These are phyloP conservation scores for Caenorhabditis brenneri DNA, from an alignment of 1,140 invertebrate species.

Conservation along the genomic window DNA sequence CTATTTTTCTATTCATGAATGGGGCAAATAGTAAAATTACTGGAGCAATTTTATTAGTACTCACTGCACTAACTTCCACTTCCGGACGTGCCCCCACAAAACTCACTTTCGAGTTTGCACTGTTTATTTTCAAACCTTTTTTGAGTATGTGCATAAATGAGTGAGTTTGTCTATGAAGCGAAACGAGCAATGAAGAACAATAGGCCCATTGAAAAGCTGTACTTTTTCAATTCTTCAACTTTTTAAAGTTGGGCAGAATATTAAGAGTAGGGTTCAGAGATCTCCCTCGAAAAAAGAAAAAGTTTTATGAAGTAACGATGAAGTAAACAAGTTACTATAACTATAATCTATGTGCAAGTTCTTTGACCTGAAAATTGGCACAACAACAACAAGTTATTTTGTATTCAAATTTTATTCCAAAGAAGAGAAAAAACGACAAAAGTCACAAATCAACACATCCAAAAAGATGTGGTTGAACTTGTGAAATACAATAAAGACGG, in stretches of 20 bases:
- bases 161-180: neutral
- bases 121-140: constrained; percentile 26
- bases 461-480: constrained; percentile 13
- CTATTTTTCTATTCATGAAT: constrained; percentile 22
- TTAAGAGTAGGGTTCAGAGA: neutral
- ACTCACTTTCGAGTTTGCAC: neutral
- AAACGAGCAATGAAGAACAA: constrained; percentile 1
- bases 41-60: constrained; percentile 33
- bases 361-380: neutral
- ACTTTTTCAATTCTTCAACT: neutral
- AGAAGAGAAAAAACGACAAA: neutral
- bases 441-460: constrained; percentile 11
- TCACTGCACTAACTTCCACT: neutral
- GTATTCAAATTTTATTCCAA: constrained; percentile 41
- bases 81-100: neutral
- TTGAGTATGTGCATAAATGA: constrained; percentile 34
- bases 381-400: neutral
- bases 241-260: neutral
- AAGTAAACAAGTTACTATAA: neutral
- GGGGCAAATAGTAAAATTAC: constrained; percentile 10
- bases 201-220: neutral
- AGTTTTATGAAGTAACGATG: neutral
- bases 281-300: neutral
- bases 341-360: neutral
- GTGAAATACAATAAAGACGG: constrained; percentile 28